A percentile compares a stretch with the other conserved stretches of the same genome.
Conservation (phyloP, 2,113 vertebrate genomes). For the Brachionichthys hirsutus region DNA sequence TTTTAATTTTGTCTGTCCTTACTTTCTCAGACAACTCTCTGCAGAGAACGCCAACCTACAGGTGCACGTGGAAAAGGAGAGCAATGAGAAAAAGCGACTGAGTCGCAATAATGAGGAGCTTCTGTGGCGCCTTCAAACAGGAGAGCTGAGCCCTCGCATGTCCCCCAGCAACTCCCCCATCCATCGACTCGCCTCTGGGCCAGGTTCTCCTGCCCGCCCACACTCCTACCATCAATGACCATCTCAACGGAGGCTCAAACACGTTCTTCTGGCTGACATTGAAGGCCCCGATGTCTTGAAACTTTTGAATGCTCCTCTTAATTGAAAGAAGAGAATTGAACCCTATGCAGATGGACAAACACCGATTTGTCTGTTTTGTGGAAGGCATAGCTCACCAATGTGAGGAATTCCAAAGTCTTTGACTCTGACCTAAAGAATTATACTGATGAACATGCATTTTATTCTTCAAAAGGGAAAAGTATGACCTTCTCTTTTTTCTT, state of each 20-base stretch:
- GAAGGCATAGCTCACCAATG: neutral
- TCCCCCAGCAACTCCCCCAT: constrained; percentile 82
- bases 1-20: neutral
- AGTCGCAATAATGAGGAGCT: constrained; percentile 96
- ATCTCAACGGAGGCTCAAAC: constrained; percentile 11
- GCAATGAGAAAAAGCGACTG: constrained; percentile 94
- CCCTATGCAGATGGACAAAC: neutral
- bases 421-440: constrained; percentile 33
- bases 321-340: constrained; percentile 11
- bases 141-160: constrained; percentile 89
- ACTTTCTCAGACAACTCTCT: constrained; percentile 85
- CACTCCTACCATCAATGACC: constrained; percentile 85
- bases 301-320: constrained; percentile 26
- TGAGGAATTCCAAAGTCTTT: constrained; percentile 25
- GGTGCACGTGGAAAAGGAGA: constrained; percentile 91
- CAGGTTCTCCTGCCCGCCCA: constrained; percentile 64
- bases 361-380: neutral
- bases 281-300: neutral
- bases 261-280: constrained; percentile 21
- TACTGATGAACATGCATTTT: constrained; percentile 4
- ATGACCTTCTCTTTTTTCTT: constrained; percentile 18
- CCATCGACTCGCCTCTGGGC: constrained; percentile 78
- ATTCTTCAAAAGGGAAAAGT: constrained; percentile 23
- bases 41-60: constrained; percentile 95
- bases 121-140: constrained; percentile 93